Conservation (phyloP, 2,888 invertebrate species). For the Formica aserva region DNA sequence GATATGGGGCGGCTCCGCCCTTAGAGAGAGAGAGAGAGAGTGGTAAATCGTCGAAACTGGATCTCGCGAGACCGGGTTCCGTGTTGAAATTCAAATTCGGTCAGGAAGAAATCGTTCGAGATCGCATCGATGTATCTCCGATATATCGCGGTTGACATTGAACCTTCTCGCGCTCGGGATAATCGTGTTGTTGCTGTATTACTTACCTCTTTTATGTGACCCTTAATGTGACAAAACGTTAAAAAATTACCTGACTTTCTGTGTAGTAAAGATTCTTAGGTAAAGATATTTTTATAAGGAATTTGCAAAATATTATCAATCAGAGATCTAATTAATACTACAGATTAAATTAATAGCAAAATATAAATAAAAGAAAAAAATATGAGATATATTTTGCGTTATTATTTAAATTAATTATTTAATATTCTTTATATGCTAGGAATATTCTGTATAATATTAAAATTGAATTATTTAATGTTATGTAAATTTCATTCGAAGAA, state of each 20-base stretch:
- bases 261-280: background rate
- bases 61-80: slow-evolving; percentile 52
- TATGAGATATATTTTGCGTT: background rate
- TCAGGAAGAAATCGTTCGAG: slow-evolving; percentile 45
- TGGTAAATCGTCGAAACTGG: slow-evolving; percentile 70
- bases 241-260: background rate
- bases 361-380: too few relatives aligned
- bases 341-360: too few relatives aligned
- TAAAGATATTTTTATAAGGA: background rate
- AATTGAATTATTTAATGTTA: background rate
- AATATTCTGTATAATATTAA: background rate
- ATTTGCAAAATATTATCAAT: background rate
- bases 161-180: background rate
- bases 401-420: background rate
- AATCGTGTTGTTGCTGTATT: slow-evolving; percentile 3
- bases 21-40: background rate
- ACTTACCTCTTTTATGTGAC: background rate
- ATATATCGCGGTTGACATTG: slow-evolving; percentile 30
- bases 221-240: background rate
- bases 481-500: background rate
- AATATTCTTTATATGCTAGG: background rate
- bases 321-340: background rate
- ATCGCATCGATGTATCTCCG: slow-evolving; percentile 28
- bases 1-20: slow-evolving; percentile 65
- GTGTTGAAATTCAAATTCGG: slow-evolving; percentile 68